Percentiles rank a stretch among this genome's conserved stretches.
Conservation (phyloP, 92 coral and sea anemone species). For the Siderastrea siderea region DNA sequence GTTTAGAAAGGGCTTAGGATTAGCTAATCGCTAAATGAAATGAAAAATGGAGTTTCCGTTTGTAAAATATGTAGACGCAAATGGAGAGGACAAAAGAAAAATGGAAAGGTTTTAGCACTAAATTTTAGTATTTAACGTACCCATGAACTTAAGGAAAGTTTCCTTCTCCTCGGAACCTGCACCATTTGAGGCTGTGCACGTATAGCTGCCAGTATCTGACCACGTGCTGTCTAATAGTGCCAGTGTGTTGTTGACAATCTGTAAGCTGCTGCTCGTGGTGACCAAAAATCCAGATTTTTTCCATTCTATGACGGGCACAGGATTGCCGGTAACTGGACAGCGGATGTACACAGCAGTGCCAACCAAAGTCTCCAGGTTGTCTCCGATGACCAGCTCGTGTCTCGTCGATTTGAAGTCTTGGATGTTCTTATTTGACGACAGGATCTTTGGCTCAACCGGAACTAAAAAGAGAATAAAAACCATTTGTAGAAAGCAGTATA, state of each 20-base stretch:
- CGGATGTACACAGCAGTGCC: constrained; percentile 79
- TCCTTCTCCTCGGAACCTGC: constrained; percentile 83
- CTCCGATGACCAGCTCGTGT: constrained; percentile 80
- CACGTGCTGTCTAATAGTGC: constrained; percentile 50
- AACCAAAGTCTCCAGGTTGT: constrained; percentile 74
- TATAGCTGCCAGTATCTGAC: constrained; percentile 84
- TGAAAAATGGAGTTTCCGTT: no score
- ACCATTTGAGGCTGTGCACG: constrained; percentile 86
- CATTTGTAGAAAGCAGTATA: not conserved
- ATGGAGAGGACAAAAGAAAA: no score
- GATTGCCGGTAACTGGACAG: constrained; percentile 88
- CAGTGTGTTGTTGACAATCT: constrained; percentile 67
- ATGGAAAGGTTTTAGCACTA: no score
- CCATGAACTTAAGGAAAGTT: constrained; percentile 69
- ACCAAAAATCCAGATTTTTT: constrained; percentile 70
- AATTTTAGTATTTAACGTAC: constrained; percentile 48
- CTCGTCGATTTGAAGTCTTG: constrained; percentile 62
- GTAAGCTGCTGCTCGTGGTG: constrained; percentile 18
- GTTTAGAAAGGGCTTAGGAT: no score
- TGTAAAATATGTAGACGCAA: no score
- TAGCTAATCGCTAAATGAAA: no score
- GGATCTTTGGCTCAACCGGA: constrained; percentile 85
- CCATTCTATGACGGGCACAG: constrained; percentile 87
- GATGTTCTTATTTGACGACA: constrained; percentile 71
- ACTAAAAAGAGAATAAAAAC: constrained; percentile 48